phyloP scores from a whole-genome alignment of 2,888 invertebrate genomes.

The Eupithecia pulchellata region DNA sequence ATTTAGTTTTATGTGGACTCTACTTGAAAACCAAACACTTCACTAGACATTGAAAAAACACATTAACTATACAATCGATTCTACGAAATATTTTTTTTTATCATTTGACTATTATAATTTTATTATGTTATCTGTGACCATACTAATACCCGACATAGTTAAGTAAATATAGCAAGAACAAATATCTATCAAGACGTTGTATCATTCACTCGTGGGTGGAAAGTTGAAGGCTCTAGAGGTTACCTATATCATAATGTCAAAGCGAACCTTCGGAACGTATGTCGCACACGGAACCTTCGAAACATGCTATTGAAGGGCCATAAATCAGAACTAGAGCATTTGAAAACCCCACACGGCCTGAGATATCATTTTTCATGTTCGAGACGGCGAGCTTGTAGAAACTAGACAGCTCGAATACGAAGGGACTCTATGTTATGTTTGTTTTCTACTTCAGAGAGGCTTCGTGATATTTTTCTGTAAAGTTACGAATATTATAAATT shows the following conservation, averaged over 20 bases:
- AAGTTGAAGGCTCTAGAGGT: conserved; percentile 26
- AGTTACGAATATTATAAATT: too few relatives aligned
- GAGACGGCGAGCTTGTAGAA: not conserved
- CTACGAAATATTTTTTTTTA: not conserved
- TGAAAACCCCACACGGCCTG: conserved; percentile 50
- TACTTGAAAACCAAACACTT: too few relatives aligned
- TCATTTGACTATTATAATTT: not conserved
- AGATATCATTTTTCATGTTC: conserved; percentile 20
- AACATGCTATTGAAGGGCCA: conserved; percentile 69
- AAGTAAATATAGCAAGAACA: conserved; percentile 22
- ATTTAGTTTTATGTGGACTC: too few relatives aligned
- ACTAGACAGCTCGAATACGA: not conserved
- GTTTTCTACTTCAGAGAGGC: not conserved
- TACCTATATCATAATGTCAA: conserved; percentile 54
- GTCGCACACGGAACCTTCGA: conserved; percentile 66
- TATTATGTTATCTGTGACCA: too few relatives aligned
- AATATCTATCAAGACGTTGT: conserved; percentile 39
- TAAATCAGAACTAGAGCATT: conserved; percentile 59
- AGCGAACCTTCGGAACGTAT: conserved; percentile 68
- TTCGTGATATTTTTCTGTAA: too few relatives aligned
- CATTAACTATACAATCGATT: not conserved
- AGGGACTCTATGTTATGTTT: not conserved
- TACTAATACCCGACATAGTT: not conserved
- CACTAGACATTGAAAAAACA: not conserved
- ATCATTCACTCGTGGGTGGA: conserved; percentile 42